phyloP scores from a whole-genome alignment of 2,113 vertebrate species.

The Cepphus grylle region DNA sequence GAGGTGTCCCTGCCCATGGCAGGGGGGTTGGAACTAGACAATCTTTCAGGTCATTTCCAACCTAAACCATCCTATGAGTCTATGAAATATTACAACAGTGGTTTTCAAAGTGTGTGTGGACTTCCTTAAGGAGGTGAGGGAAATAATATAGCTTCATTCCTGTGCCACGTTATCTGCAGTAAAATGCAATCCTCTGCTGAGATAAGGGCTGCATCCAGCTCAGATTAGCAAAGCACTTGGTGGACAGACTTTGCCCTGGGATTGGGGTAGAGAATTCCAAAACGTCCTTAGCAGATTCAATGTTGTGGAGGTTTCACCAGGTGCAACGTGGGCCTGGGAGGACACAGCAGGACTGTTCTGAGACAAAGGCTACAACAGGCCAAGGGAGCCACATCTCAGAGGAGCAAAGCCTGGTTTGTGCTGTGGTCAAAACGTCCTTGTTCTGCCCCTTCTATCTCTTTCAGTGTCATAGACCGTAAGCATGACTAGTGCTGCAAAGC shows the following conservation, averaged over 20 bases:
- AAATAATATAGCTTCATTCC: background rate
- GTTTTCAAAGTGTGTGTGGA: background rate
- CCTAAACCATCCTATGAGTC: no score
- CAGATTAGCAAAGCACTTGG: background rate
- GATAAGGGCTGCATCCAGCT: background rate
- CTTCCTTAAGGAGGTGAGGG: background rate
- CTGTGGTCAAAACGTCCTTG: background rate
- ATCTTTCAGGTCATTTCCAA: no score
- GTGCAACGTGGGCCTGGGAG: background rate
- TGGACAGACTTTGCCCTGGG: background rate
- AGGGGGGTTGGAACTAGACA: no score
- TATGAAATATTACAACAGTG: background rate
- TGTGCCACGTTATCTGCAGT: accelerated
- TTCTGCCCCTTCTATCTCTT: background rate
- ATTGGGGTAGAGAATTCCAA: background rate
- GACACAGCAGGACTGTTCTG: background rate
- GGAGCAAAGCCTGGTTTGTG: background rate
- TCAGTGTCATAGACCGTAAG: background rate
- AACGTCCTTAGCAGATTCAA: background rate
- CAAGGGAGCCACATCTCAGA: background rate
- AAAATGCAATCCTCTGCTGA: background rate
- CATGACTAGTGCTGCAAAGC: background rate
- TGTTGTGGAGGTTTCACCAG: background rate
- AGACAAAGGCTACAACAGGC: background rate
- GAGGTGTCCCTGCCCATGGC: no score